These are phyloP conservation scores for Galerucella pusilla DNA, from an alignment of 2,888 invertebrate genomes.

Conservation along the genomic window DNA sequence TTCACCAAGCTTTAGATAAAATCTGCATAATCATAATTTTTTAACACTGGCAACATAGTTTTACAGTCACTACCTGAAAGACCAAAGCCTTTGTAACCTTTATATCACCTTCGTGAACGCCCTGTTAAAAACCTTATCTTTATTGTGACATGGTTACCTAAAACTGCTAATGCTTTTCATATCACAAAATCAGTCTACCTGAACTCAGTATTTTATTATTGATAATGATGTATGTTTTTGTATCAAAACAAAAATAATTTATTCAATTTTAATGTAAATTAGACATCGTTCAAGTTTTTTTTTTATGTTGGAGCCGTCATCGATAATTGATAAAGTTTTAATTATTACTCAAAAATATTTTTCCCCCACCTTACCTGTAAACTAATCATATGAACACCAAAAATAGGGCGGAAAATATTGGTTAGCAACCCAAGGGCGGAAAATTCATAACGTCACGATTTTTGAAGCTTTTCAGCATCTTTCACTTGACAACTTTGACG, in stretches of 20 bases:
- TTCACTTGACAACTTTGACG: too few relatives aligned
- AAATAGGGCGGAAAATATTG: too few relatives aligned
- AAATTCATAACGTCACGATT: too few relatives aligned
- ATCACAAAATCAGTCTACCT: constrained; percentile 17
- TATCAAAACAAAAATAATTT: constrained; percentile 14
- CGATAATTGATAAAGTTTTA: too few relatives aligned
- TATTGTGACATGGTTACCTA: background rate
- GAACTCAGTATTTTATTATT: background rate
- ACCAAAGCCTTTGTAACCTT: constrained; percentile 2
- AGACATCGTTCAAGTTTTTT: background rate
- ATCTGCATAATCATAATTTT: background rate
- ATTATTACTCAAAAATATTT: too few relatives aligned
- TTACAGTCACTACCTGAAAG: background rate
- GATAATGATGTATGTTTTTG: constrained; percentile 1
- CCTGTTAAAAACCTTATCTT: background rate
- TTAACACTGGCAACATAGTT: background rate
- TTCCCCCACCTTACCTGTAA: too few relatives aligned
- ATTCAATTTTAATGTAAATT: constrained; percentile 17
- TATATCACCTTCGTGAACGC: constrained; percentile 2
- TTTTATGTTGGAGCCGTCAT: background rate
- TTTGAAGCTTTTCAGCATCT: too few relatives aligned
- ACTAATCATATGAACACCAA: too few relatives aligned
- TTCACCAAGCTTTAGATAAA: background rate
- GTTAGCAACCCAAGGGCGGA: too few relatives aligned
- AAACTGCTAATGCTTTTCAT: background rate